Evolutionary conservation across 2,113 vertebrate genomes (phyloP).

Genomic region (Phyllopteryx taeniolatus): DNA sequence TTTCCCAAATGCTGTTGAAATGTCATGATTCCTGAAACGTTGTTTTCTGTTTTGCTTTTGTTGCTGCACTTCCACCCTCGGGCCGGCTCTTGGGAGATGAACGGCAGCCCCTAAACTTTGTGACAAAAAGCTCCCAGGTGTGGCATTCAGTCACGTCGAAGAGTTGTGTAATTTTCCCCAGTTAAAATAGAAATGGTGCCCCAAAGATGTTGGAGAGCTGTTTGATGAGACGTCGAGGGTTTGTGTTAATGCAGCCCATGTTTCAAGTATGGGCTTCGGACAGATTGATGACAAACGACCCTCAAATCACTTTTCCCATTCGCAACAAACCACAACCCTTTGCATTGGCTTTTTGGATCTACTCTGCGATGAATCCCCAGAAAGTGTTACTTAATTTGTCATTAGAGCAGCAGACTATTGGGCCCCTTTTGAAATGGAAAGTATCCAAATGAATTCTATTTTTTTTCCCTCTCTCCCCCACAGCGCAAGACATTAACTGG

Average conservation of each 20-base stretch:
- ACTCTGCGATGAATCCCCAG: slow-evolving; percentile 53
- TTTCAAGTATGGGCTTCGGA: slow-evolving; percentile 52
- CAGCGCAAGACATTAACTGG: slow-evolving; percentile 25
- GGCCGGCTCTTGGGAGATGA: too few species aligned
- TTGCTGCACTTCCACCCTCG: too few species aligned
- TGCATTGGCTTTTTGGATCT: slow-evolving; percentile 54
- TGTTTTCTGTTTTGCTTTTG: too few species aligned
- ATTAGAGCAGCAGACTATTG: slow-evolving; percentile 44
- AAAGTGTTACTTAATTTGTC: slow-evolving; percentile 60
- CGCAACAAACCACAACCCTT: slow-evolving; percentile 45
- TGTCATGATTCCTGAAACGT: too few species aligned
- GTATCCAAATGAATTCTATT: slow-evolving; percentile 62
- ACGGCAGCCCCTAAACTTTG: too few species aligned
- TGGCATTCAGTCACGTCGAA: slow-evolving; percentile 10
- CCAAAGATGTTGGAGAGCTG: slow-evolving; percentile 49
- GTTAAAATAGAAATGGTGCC: slow-evolving; percentile 34
- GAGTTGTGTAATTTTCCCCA: slow-evolving; percentile 43
- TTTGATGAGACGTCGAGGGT: slow-evolving; percentile 60
- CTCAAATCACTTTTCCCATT: slow-evolving; percentile 47
- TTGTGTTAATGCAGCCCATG: slow-evolving; percentile 54
- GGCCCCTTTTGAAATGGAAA: slow-evolving; percentile 59
- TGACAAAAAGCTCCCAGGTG: background rate
- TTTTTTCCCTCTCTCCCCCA: slow-evolving; percentile 5
- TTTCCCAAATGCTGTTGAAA: too few species aligned
- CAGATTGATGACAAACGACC: slow-evolving; percentile 56